These are phyloP conservation scores for Grammatotria lemairii DNA, from an alignment of 2,113 vertebrate species.

Conservation along the genomic window DNA sequence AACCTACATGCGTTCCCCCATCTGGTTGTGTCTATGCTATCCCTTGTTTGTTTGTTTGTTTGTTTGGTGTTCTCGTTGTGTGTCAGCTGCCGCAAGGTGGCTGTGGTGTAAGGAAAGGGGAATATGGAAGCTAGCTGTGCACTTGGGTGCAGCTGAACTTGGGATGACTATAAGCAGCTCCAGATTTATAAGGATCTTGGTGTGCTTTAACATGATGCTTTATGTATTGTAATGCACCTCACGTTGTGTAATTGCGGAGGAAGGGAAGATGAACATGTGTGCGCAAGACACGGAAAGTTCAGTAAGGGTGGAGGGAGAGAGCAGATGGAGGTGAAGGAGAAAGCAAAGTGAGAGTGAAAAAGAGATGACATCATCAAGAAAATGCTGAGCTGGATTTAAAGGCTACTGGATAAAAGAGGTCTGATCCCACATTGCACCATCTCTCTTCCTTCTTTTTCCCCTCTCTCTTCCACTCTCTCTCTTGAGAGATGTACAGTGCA, in stretches of 20 bases:
- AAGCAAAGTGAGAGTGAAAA: conserved; percentile 36
- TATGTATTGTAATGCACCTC: conserved; percentile 20
- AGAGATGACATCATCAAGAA: conserved; percentile 64
- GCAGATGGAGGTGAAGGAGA: conserved; percentile 47
- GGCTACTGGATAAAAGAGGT: conserved; percentile 50
- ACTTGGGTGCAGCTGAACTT: background rate
- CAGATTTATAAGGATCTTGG: conserved; percentile 20
- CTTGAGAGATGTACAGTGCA: conserved; percentile 52
- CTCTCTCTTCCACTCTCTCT: background rate
- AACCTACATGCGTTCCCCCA: conserved; percentile 21
- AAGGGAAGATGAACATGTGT: conserved; percentile 16
- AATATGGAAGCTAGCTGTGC: background rate
- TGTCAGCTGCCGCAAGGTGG: conserved; percentile 30
- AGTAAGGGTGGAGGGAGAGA: conserved; percentile 22
- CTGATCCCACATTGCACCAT: conserved; percentile 33
- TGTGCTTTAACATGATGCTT: background rate
- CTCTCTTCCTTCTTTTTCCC: background rate
- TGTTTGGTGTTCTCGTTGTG: conserved; percentile 39
- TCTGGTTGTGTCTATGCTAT: conserved; percentile 17
- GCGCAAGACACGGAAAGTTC: conserved; percentile 20
- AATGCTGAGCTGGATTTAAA: conserved; percentile 64
- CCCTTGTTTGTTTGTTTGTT: conserved; percentile 24
- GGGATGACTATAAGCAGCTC: background rate
- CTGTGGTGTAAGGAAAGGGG: background rate
- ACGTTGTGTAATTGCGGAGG: conserved; percentile 6